Conservation (phyloP, 1,140 invertebrate species). For the Pteromalus puparum region DNA sequence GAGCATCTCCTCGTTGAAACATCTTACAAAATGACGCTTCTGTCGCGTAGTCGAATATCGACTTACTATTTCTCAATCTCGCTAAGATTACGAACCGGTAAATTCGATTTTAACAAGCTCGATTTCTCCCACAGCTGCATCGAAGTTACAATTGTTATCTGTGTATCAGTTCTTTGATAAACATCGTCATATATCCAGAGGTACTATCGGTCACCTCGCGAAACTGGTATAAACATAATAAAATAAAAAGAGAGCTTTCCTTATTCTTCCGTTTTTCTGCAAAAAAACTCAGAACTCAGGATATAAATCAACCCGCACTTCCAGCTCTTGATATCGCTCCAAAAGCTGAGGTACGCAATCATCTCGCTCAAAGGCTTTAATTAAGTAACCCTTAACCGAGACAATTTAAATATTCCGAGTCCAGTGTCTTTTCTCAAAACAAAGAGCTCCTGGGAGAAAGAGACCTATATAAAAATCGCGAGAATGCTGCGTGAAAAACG, state of each 20-base stretch:
- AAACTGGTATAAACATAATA: too few relatives aligned
- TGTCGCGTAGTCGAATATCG: neutral
- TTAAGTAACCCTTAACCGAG: too few relatives aligned
- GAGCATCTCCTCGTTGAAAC: neutral
- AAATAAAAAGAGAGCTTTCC: too few relatives aligned
- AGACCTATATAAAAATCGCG: neutral
- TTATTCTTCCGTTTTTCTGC: neutral
- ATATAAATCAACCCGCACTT: neutral
- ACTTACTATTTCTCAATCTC: slow-evolving; percentile 33
- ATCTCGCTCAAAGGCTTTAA: too few relatives aligned
- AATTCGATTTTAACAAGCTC: slow-evolving; percentile 11
- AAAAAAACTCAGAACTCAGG: neutral
- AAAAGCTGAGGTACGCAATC: neutral
- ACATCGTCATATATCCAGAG: neutral
- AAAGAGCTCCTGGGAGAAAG: neutral
- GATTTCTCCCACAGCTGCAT: neutral
- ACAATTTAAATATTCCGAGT: neutral
- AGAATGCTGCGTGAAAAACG: neutral
- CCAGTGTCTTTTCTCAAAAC: neutral
- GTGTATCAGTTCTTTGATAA: neutral
- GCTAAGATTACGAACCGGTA: neutral
- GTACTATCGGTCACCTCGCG: neutral
- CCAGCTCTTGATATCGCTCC: neutral
- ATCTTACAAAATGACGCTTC: neutral
- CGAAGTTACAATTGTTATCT: neutral